These are phyloP conservation scores for Anas platyrhynchos DNA, from an alignment of 2,113 vertebrate species.

Conservation along the genomic window DNA sequence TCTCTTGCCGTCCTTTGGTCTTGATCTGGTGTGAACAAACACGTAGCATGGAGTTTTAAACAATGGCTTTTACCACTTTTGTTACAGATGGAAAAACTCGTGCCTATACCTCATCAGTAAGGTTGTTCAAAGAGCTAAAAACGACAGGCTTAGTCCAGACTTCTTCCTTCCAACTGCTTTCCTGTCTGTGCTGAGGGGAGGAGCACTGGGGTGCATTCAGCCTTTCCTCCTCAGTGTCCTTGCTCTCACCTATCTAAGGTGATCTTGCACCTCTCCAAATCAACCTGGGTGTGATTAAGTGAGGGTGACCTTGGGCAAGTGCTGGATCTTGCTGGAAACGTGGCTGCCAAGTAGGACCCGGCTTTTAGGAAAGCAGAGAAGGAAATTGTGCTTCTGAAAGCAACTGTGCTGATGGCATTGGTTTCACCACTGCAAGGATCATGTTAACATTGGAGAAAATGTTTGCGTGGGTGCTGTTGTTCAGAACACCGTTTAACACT, in stretches of 20 bases:
- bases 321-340: background rate
- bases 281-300: background rate
- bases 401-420: accelerated
- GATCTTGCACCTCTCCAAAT: background rate
- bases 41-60: background rate
- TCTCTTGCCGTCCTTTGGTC: background rate
- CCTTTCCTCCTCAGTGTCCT: background rate
- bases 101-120: background rate
- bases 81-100: background rate
- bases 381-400: background rate
- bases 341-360: background rate
- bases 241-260: background rate
- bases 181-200: background rate
- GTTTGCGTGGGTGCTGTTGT: background rate
- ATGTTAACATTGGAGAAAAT: background rate
- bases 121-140: background rate
- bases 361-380: background rate
- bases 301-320: background rate
- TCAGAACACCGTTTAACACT: background rate
- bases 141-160: background rate
- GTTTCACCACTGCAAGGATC: background rate
- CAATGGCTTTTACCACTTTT: background rate
- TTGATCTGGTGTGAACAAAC: background rate
- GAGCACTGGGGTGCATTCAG: background rate
- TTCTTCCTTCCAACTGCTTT: background rate